Conservation (phyloP, 2,888 invertebrate genomes). For the Digitonthophagus gazella region DNA sequence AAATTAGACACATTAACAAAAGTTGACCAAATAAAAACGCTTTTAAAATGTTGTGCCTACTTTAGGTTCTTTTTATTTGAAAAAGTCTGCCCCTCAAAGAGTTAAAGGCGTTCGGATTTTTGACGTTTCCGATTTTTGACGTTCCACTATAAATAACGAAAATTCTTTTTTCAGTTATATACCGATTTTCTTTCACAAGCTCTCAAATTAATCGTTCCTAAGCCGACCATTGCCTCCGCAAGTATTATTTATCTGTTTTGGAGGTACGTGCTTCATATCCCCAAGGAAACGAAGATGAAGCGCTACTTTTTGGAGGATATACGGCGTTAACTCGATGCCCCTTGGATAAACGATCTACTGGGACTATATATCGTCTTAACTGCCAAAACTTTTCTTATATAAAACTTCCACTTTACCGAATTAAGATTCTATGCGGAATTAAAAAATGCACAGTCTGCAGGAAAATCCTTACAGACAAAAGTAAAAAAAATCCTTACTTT, state of each 20-base stretch:
- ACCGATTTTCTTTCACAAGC: too few species aligned
- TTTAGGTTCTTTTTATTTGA: too few species aligned
- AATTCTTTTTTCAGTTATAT: not conserved
- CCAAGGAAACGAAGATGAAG: not conserved
- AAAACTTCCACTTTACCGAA: not conserved
- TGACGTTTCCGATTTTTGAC: too few species aligned
- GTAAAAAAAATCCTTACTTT: not conserved
- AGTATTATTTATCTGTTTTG: not conserved
- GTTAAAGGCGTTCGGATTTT: too few species aligned
- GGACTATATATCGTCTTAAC: not conserved
- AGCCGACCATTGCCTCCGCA: not conserved
- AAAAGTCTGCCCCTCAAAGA: too few species aligned
- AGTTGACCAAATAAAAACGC: too few species aligned
- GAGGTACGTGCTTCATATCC: not conserved
- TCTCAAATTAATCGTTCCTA: too few species aligned
- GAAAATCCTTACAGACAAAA: not conserved
- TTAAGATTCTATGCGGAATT: not conserved
- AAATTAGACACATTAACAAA: too few species aligned
- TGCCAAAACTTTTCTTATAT: not conserved
- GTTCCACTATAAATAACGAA: not conserved
- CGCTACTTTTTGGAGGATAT: not conserved
- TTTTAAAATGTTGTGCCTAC: too few species aligned
- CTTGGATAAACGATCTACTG: not conserved
- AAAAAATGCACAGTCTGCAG: not conserved
- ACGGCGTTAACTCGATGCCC: not conserved